Percentiles rank a stretch among this genome's conserved stretches.
Evolutionary conservation across 2,888 invertebrate species (phyloP).

Genomic region (Allygus modestus): DNA sequence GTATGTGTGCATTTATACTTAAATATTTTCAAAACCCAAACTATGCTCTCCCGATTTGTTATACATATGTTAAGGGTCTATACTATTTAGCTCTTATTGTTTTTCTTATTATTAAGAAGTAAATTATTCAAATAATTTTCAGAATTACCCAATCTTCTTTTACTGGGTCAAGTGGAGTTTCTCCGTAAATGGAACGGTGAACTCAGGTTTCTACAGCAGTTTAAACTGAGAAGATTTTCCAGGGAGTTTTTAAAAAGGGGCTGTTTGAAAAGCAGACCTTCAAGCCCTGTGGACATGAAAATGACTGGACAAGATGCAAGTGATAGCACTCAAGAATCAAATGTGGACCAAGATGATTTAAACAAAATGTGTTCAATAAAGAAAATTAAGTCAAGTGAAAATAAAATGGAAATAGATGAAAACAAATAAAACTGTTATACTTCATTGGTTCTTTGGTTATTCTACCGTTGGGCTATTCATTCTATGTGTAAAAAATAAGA

Average conservation of each 20-base stretch:
- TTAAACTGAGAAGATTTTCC: constrained; percentile 80
- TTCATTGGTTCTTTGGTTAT: too few species aligned
- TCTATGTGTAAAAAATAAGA: too few species aligned
- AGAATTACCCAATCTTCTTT: constrained; percentile 86
- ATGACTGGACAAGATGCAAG: not conserved
- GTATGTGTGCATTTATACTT: too few species aligned
- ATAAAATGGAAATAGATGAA: constrained; percentile 16
- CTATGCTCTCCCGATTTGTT: too few species aligned
- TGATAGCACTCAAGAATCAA: not conserved
- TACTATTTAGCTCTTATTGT: too few species aligned
- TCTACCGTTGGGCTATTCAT: too few species aligned
- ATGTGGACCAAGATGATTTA: not conserved
- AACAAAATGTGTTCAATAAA: not conserved
- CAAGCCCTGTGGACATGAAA: constrained; percentile 23
- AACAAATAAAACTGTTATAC: not conserved
- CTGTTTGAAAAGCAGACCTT: constrained; percentile 28
- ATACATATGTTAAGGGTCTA: too few species aligned
- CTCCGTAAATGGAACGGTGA: constrained; percentile 84
- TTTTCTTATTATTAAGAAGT: not conserved
- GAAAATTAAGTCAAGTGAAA: not conserved
- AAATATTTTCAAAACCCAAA: too few species aligned
- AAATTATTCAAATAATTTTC: constrained; percentile 65
- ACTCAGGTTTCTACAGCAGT: constrained; percentile 81
- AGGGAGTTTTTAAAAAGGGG: constrained; percentile 72
- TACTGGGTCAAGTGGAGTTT: constrained; percentile 78